Conservation (phyloP, 2,113 vertebrate species). For the Semicossyphus pulcher region DNA sequence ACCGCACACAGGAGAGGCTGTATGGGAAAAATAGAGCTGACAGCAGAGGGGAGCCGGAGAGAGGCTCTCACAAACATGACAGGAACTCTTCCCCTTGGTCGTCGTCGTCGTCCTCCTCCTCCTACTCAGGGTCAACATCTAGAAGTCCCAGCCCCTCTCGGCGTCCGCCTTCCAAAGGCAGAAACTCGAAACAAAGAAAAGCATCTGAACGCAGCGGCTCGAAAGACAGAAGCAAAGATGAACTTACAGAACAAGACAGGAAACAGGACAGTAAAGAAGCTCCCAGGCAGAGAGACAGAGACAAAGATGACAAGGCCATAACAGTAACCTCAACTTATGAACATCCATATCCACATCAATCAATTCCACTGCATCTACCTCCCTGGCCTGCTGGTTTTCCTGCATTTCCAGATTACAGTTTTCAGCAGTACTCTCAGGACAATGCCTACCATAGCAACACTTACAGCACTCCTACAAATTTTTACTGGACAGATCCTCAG, state of each 20-base stretch:
- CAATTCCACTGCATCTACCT: not conserved
- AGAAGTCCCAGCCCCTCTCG: slow-evolving; percentile 16
- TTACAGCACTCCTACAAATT: not conserved
- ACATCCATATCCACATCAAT: slow-evolving; percentile 16
- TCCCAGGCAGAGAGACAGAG: not conserved
- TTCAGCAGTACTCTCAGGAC: slow-evolving; percentile 15
- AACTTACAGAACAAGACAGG: not conserved
- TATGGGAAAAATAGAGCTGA: slow-evolving; percentile 52
- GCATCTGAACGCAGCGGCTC: not conserved
- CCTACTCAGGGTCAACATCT: slow-evolving; percentile 19
- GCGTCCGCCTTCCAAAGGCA: not conserved
- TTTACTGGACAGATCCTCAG: slow-evolving; percentile 1
- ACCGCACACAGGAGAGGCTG: slow-evolving; percentile 69
- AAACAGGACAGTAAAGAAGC: not conserved
- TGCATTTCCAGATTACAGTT: slow-evolving; percentile 4
- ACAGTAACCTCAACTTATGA: not conserved
- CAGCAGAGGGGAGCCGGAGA: not conserved
- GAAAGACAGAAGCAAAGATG: not conserved
- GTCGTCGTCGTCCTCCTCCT: not conserved
- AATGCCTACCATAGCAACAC: not conserved
- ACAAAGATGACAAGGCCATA: not conserved
- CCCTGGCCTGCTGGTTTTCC: not conserved
- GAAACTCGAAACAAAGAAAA: not conserved
- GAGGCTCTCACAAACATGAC: not conserved
- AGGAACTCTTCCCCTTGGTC: slow-evolving; percentile 22